A percentile compares a stretch with the other conserved stretches of the same genome.
phyloP scores from a whole-genome alignment of 2,888 invertebrate genomes.

The Chaitophorus viminalis region DNA sequence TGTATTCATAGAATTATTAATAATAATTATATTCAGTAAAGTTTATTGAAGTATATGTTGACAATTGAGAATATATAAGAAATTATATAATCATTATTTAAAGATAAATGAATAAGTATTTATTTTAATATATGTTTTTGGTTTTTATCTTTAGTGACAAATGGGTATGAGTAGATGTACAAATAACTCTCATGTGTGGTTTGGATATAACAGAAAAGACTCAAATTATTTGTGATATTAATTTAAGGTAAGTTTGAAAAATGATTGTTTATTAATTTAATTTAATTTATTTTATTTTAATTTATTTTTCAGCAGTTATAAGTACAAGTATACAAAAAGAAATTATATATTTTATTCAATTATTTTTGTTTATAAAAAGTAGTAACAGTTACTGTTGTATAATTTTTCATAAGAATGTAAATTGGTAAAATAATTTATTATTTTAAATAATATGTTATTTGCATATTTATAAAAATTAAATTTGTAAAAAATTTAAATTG shows the following conservation, averaged over 20 bases:
- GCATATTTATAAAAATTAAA: background rate
- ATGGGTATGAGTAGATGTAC: slow-evolving; percentile 34
- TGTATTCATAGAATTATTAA: background rate
- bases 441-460: background rate
- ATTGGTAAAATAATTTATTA: background rate
- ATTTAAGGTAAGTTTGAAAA: slow-evolving; percentile 50
- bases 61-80: background rate
- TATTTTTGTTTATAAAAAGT: slow-evolving; percentile 14
- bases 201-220: slow-evolving; percentile 20
- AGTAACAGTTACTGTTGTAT: background rate
- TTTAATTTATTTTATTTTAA: background rate
- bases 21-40: background rate
- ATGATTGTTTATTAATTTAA: background rate
- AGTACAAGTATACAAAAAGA: slow-evolving; percentile 16
- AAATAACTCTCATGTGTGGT: slow-evolving; percentile 1
- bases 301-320: slow-evolving; percentile 33
- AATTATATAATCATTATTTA: background rate
- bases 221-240: slow-evolving; percentile 59
- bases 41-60: background rate
- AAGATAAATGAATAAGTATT: background rate
- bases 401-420: background rate
- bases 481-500: background rate
- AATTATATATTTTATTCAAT: slow-evolving; percentile 10
- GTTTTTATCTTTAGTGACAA: slow-evolving; percentile 40
- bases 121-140: background rate